These are phyloP conservation scores for Sericinus montela DNA, from an alignment of 2,888 invertebrate species.

Conservation along the genomic window DNA sequence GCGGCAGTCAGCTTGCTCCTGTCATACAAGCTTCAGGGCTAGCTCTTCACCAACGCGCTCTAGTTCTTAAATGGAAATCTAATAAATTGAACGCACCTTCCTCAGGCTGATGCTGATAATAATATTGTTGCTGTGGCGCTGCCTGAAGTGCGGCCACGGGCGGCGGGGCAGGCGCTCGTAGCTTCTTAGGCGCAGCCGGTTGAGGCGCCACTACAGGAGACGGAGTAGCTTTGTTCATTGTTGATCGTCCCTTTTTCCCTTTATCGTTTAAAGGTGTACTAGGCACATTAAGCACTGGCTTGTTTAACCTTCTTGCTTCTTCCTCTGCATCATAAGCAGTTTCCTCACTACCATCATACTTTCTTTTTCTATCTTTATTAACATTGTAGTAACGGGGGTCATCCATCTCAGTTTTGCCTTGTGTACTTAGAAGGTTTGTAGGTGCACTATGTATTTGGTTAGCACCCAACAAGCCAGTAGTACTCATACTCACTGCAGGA, in stretches of 20 bases:
- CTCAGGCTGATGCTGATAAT: slow-evolving; percentile 78
- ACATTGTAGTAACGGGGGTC: slow-evolving; percentile 86
- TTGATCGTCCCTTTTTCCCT: slow-evolving; percentile 62
- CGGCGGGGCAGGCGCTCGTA: slow-evolving; percentile 64
- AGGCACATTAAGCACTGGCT: slow-evolving; percentile 75
- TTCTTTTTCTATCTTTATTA: slow-evolving; percentile 85
- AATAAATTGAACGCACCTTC: slow-evolving; percentile 81
- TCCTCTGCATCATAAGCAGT: slow-evolving; percentile 79
- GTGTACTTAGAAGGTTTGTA: slow-evolving; percentile 49
- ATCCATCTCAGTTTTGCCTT: slow-evolving; percentile 77
- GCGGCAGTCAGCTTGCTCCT: slow-evolving; percentile 76
- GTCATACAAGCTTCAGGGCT: slow-evolving; percentile 80
- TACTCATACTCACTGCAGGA: slow-evolving; percentile 52
- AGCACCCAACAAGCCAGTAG: slow-evolving; percentile 65
- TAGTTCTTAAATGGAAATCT: slow-evolving; percentile 79
- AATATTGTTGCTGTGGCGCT: slow-evolving; percentile 74
- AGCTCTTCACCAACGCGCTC: slow-evolving; percentile 80
- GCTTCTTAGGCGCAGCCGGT: slow-evolving; percentile 72
- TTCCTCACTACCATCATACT: slow-evolving; percentile 84
- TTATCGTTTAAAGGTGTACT: slow-evolving; percentile 69
- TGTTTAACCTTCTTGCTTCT: slow-evolving; percentile 69
- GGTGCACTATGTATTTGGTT: slow-evolving; percentile 66
- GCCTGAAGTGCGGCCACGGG: slow-evolving; percentile 65
- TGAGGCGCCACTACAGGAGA: slow-evolving; percentile 66
- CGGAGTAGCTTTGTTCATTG: slow-evolving; percentile 52